Conservation (phyloP, 1,140 invertebrate genomes). For the Steinernema feltiae region DNA sequence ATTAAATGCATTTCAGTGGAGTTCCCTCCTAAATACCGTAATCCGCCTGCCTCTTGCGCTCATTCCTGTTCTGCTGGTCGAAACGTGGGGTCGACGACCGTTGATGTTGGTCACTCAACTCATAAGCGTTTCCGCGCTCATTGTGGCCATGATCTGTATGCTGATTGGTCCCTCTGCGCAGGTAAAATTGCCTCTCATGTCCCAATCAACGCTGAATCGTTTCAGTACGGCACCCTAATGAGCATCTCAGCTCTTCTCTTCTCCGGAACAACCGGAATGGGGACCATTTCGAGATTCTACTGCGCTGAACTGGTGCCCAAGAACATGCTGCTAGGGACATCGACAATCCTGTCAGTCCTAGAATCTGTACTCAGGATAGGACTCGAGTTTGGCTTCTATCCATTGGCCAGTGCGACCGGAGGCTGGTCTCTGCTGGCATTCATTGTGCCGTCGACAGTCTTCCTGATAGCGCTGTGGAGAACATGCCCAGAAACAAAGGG, state of each 20-base stretch:
- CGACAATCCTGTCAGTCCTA: not conserved
- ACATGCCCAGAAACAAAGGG: not conserved
- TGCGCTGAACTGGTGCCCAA: not conserved
- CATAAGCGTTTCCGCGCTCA: not conserved
- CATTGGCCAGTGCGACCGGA: not conserved
- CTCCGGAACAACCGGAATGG: not conserved
- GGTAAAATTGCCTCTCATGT: no score
- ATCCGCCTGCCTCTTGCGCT: not conserved
- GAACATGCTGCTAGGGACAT: not conserved
- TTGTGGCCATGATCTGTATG: not conserved
- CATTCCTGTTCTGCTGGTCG: not conserved
- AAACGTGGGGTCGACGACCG: not conserved
- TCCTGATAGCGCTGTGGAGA: not conserved
- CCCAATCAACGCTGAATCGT: no score
- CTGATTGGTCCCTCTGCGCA: not conserved
- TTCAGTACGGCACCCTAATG: not conserved
- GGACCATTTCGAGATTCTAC: not conserved
- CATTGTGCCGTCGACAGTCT: not conserved
- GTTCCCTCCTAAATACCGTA: not conserved
- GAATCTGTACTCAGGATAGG: not conserved
- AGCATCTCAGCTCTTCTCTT: not conserved
- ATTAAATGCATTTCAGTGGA: slow-evolving; percentile 3
- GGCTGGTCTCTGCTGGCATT: not conserved
- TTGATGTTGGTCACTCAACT: not conserved
- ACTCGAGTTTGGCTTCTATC: not conserved